Base-by-base conservation (phyloP, 2,113 vertebrate species). In the Mastomys natalensis region DNA sequence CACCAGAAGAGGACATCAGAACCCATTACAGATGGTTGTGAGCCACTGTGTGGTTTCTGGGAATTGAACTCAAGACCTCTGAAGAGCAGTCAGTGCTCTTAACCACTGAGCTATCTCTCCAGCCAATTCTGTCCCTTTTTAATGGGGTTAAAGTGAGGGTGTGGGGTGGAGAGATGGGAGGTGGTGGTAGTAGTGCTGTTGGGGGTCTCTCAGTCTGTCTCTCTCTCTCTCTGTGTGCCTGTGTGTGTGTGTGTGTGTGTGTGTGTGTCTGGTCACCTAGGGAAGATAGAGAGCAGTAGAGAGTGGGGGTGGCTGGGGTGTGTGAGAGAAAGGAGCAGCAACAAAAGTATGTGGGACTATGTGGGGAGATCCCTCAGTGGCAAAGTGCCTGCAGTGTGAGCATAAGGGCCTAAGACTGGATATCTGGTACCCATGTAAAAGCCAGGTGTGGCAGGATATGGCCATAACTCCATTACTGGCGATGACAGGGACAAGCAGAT, bases 121-220 rank as follows among this genome's bases (percentile, higher is more conserved):
- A 51, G 8, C 97, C 94, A 26, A 97, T 31, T 97, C 64, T 95
- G 24, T 98, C 73, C 53, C 40, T 94, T 97, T 98, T 98, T 51
- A 98, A 19, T 13, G 97, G 89, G 94, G 98, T 97, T 93, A 98
- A 45, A 43, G 24, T 64, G 40, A 85, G 26, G 55, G 55, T 10
- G 13, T 62, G 55, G n/a, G 22, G 37, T 86, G 84, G 40, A 48
- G 40, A 68, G 43, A 37, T 37, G 62, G 26, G 43, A 87, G 43
- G 43, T 31, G 8, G 43, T 68, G 17, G 43, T 26, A 19, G 43
- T 84, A 62, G 80, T 48, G 11, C 5, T 82, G 3, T 13, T 58
- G 48, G 15, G 9, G 15, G 76, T 12, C 9, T 51, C 48, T 51
- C 48, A n/a, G n/a, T 51, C 48, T 51, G 48, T 51, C 48, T 51